Base-by-base conservation (phyloP, 2,113 vertebrate species). In the Muscicapa adusta region DNA sequence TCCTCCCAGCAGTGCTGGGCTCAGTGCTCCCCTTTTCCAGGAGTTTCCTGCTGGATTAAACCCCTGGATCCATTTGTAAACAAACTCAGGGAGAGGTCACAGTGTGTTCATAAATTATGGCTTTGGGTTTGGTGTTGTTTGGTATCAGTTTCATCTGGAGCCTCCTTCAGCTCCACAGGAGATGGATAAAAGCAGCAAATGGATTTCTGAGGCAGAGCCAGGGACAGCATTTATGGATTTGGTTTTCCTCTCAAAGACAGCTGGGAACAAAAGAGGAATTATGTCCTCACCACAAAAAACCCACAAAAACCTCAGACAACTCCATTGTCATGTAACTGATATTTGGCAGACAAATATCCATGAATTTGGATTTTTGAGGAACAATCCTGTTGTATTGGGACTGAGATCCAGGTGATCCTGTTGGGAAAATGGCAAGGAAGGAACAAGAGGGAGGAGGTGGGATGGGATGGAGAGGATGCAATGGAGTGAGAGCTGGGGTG, bases 331-430 rank as follows among this genome's bases (percentile, higher is more conserved):
- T 60, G 75, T 42, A 28, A 51, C 5, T 78, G 61, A 4, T 48
- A 38, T 3, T 58, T 54, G 66, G 31, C 61, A 54, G 74, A 31
- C 16, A 63, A 20, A 66, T 15, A 14, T 18, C 38, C 60, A 17
- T 40, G 5, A 26, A 11, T 18, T 2, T 7, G 14, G 50, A 47
- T 7, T 51, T 18, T 1, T 7, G 85, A 54, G 82, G 57, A 82
- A 0, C n/a, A 29, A 3, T 61, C 23, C 61, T 31, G 3, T 24
- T 28, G 43, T 3, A 1, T 2, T 23, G 28, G 56, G 8, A 0
- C 18, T 5, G 60, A 54, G 66, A 19, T 45, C 10, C 18, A 17
- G n/a, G 36, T 51, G 73, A 10, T 75, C 42, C 18, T 0, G 0
- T 1, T 33, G 78, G 70, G 28, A 13, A 33, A 13, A 26, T 4